Conservation (phyloP, 2,113 vertebrate species). For the Ictalurus punctatus region DNA sequence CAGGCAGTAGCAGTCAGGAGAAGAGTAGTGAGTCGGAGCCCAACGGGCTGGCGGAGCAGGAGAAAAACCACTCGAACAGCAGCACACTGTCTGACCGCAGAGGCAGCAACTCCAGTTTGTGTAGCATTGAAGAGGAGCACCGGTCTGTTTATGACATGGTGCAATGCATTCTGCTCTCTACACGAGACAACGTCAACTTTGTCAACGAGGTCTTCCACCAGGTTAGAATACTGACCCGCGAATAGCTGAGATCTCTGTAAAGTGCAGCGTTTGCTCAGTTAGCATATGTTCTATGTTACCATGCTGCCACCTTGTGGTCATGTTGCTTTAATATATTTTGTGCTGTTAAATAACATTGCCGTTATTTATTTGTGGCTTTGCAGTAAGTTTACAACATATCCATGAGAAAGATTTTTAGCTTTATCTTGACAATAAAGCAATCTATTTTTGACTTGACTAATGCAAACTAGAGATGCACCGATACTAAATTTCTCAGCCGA, state of each 20-base stretch:
- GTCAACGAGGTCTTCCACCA: conserved; percentile 97
- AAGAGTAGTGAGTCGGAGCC: conserved; percentile 71
- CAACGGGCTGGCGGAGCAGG: conserved; percentile 71
- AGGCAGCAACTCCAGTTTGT: conserved; percentile 88
- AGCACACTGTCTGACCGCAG: conserved; percentile 87
- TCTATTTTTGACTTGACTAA: background rate
- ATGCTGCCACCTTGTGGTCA: conserved; percentile 67
- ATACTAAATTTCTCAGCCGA: too few relatives aligned
- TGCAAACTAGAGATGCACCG: background rate
- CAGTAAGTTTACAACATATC: background rate
- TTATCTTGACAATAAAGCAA: background rate
- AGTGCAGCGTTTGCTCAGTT: background rate
- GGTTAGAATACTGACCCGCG: conserved; percentile 63
- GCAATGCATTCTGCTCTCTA: conserved; percentile 88
- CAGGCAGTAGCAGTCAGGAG: conserved; percentile 78
- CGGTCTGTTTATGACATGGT: conserved; percentile 89
- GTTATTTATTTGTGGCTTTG: background rate
- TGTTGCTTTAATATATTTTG: background rate
- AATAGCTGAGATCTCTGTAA: background rate
- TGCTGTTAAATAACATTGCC: background rate
- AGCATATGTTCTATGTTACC: conserved; percentile 33
- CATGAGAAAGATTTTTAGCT: background rate
- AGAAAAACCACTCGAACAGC: conserved; percentile 86
- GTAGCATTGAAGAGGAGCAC: conserved; percentile 94
- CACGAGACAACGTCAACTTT: conserved; percentile 93